Conservation (phyloP, 2,113 vertebrate species). For the Benitochromis conjunctus region DNA sequence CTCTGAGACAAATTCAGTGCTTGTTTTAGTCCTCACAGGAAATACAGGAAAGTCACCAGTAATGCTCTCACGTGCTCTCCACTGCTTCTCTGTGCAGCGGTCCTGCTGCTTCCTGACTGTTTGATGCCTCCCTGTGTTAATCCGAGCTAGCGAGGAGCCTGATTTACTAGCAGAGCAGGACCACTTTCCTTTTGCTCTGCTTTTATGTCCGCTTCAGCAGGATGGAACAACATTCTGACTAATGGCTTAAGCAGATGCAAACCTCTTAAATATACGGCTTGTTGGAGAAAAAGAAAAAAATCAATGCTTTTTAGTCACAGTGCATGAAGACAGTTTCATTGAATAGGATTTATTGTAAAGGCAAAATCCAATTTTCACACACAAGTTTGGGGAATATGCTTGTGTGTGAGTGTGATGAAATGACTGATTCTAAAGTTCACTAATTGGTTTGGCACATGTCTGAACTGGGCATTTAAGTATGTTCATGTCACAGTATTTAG, state of each 20-base stretch:
- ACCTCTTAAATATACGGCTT: not conserved
- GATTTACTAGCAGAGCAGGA: conserved; percentile 54
- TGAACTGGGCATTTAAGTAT: not conserved
- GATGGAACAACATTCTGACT: conserved; percentile 22
- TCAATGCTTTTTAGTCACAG: not conserved
- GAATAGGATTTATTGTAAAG: conserved; percentile 6
- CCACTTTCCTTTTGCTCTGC: conserved; percentile 25
- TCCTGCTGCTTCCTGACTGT: conserved; percentile 24
- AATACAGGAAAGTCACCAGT: not conserved
- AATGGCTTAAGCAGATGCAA: conserved; percentile 53
- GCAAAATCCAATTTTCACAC: not conserved
- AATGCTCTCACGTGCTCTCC: not conserved
- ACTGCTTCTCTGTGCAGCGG: not conserved
- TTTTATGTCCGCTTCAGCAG: conserved; percentile 21
- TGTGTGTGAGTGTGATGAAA: not conserved
- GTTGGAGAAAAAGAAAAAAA: not conserved
- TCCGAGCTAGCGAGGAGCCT: not conserved
- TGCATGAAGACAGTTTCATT: conserved; percentile 9
- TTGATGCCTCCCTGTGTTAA: conserved; percentile 43
- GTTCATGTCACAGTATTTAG: not conserved
- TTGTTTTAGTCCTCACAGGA: not conserved
- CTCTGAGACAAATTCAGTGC: not conserved
- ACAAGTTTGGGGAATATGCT: not conserved
- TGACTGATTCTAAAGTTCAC: not conserved
- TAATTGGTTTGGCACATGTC: not conserved